Evolutionary conservation across 2,888 invertebrate genomes (phyloP), one percentile per base, ranked within the genome.

Genomic region (Clunio marinus): DNA sequence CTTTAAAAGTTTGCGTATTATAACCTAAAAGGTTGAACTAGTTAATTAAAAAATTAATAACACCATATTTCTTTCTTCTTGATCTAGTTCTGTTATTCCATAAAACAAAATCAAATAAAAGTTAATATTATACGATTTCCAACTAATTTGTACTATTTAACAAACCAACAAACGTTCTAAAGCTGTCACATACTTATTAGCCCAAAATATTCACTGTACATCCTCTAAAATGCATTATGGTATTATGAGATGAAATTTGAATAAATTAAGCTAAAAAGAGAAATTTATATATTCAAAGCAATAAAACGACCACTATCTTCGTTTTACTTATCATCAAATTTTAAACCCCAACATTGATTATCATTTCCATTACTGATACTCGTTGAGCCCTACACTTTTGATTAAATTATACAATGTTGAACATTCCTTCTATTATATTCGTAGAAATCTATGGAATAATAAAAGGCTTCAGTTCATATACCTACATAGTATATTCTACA

Each of bases 321-420:
- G n/a, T n/a, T n/a, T n/a, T n/a, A n/a, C n/a, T n/a, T n/a, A n/a
- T n/a, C n/a, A n/a, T n/a, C n/a, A n/a, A n/a, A n/a, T n/a, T n/a
- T n/a, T n/a, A n/a, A n/a, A n/a, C n/a, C n/a, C n/a, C n/a, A n/a
- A n/a, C n/a, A 32, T 32, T 32, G 5, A 13, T 13, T 32, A 8
- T 32, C 35, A 8, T 32, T 13, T 32, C 35, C 35, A n/a, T n/a
- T n/a, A n/a, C n/a, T n/a, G n/a, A n/a, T n/a, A n/a, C n/a, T n/a
- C n/a, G n/a, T n/a, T n/a, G n/a, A n/a, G 35, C 35, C 35, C 35
- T 58, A 25, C 25, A 7, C 15, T 17, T 10, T 17, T 60, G 60
- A 60, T 60, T 60, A 60, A 60, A 60, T 60, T 60, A 60, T 60
- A 60, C 15, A 24, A 17, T 37, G 35, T 32, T 60, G 32, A 60